Evolutionary conservation across 2,797 vertebrate genomes (phyloP).

Genomic region (Gymnodraco acuticeps): DNA sequence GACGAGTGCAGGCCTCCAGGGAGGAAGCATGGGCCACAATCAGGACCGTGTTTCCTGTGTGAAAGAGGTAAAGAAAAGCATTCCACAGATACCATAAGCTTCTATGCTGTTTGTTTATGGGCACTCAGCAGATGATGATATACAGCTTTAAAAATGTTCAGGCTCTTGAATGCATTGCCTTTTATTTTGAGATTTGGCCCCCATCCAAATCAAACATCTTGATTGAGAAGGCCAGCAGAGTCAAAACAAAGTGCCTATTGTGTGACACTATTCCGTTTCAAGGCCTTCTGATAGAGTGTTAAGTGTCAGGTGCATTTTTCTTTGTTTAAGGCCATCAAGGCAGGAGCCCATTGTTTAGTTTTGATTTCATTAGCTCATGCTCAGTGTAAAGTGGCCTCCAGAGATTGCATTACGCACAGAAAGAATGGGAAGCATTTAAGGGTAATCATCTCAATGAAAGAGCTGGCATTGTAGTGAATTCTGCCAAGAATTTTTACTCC

Average conservation of each 20-base stretch:
- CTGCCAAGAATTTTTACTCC: neutral
- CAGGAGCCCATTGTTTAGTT: neutral
- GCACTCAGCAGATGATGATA: conserved; percentile 3
- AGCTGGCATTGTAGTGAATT: neutral
- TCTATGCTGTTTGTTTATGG: conserved; percentile 21
- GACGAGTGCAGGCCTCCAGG: conserved; percentile 97
- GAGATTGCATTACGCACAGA: neutral
- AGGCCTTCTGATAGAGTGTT: neutral
- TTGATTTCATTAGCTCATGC: neutral
- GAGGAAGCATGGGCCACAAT: conserved; percentile 98
- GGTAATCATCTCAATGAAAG: neutral
- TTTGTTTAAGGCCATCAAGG: neutral
- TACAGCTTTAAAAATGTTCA: conserved; percentile 13
- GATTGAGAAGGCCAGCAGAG: neutral
- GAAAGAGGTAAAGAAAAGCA: conserved; percentile 59
- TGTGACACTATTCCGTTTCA: neutral
- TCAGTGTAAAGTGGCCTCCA: neutral
- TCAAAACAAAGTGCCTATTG: conserved; percentile 7
- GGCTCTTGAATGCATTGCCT: neutral
- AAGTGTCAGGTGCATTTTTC: neutral
- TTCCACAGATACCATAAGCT: conserved; percentile 55
- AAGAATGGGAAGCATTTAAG: neutral
- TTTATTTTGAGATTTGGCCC: neutral
- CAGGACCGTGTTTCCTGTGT: conserved; percentile 95
- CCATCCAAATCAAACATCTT: conserved; percentile 14